phyloP scores from a whole-genome alignment of 2,113 vertebrate species.

The Alces alces region DNA sequence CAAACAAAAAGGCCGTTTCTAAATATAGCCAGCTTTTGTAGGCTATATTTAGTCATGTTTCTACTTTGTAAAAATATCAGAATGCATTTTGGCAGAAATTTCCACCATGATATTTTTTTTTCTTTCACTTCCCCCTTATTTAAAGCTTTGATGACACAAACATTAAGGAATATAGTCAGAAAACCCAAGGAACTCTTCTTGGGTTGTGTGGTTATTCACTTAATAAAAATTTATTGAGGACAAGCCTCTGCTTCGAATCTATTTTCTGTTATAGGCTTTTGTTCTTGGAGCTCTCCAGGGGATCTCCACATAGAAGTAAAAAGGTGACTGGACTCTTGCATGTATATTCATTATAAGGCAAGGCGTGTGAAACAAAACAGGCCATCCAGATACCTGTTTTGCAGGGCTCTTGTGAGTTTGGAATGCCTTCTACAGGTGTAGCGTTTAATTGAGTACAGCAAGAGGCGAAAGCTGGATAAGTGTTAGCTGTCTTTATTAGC shows the following conservation, averaged over 20 bases:
- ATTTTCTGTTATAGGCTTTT: background rate
- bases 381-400: background rate
- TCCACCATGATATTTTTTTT: background rate
- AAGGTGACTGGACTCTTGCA: background rate
- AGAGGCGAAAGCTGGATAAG: background rate
- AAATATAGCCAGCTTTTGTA: conserved; percentile 8
- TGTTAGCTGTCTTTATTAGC: background rate
- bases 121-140: background rate
- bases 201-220: background rate
- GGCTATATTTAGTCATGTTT: background rate
- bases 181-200: background rate
- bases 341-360: background rate
- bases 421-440: background rate
- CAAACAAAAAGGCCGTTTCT: conserved; percentile 25
- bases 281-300: background rate
- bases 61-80: conserved; percentile 4
- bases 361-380: background rate
- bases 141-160: background rate
- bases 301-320: background rate
- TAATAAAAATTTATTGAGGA: background rate
- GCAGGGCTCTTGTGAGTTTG: background rate
- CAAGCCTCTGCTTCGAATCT: background rate
- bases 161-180: background rate
- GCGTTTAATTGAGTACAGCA: background rate
- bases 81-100: conserved; percentile 15